These are phyloP conservation scores for Bugulina stolonifera DNA, from an alignment of 2,888 invertebrate genomes.

Conservation along the genomic window DNA sequence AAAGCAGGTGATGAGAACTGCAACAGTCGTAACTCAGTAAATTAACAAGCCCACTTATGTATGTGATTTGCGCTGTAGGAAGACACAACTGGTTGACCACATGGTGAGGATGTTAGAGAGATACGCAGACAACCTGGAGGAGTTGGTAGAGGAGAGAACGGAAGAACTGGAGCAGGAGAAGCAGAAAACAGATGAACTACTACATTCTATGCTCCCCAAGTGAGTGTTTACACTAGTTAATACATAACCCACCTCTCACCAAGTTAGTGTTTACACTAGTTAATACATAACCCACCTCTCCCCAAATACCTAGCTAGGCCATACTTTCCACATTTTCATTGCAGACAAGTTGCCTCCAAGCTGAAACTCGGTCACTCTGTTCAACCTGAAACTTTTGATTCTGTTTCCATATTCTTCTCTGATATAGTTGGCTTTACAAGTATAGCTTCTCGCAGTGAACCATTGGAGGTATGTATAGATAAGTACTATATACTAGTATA, in stretches of 20 bases:
- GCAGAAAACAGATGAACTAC: slow-evolving; percentile 42
- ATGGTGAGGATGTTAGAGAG: slow-evolving; percentile 47
- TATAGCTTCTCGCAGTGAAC: slow-evolving; percentile 42
- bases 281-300: too few species aligned
- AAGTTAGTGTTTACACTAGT: slow-evolving; percentile 28
- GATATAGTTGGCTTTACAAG: slow-evolving; percentile 46
- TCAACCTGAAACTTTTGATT: slow-evolving; percentile 44
- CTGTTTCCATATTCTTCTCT: slow-evolving; percentile 44
- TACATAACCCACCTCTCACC: too few species aligned
- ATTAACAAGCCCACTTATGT: too few species aligned
- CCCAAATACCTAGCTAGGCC: too few species aligned
- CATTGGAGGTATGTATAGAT: slow-evolving; percentile 40
- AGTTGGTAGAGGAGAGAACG: slow-evolving; percentile 43
- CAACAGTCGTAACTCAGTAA: too few species aligned
- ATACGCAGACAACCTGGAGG: slow-evolving; percentile 45
- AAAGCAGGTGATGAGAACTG: too few species aligned
- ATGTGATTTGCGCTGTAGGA: too few species aligned
- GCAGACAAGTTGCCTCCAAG: slow-evolving; percentile 43
- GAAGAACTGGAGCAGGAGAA: slow-evolving; percentile 44
- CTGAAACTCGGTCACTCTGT: slow-evolving; percentile 41
- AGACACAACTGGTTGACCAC: slow-evolving; percentile 45
- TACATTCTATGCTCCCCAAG: slow-evolving; percentile 46
- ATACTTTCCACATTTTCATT: too few species aligned
- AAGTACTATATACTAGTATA: too few species aligned
- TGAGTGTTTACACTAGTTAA: slow-evolving; percentile 30